phyloP scores from a whole-genome alignment of 2,113 vertebrate species.

The Paramormyrops kingsleyae region DNA sequence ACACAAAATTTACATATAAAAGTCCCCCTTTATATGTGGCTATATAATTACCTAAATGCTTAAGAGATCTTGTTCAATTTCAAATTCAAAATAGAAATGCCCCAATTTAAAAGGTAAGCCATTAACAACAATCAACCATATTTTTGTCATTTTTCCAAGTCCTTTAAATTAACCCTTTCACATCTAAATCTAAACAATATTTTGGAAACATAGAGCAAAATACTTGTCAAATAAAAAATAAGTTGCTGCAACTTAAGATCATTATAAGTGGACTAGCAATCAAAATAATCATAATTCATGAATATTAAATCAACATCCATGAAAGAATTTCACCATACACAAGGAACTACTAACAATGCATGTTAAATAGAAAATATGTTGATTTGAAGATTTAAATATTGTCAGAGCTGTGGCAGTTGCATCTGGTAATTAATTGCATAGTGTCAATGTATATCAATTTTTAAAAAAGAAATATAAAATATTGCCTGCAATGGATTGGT shows the following conservation, averaged over 20 bases:
- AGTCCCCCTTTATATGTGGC: background rate
- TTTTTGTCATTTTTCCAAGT: background rate
- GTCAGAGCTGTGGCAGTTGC: background rate
- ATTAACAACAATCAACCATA: background rate
- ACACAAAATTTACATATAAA: background rate
- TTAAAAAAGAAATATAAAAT: background rate
- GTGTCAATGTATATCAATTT: background rate
- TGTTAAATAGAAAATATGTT: background rate
- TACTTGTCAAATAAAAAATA: background rate
- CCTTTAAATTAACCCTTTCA: background rate
- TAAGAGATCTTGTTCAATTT: background rate
- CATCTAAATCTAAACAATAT: background rate
- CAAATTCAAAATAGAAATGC: background rate
- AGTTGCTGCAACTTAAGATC: background rate
- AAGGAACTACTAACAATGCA: background rate
- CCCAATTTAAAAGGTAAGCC: background rate
- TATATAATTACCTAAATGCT: background rate
- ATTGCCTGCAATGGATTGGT: background rate
- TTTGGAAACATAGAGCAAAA: background rate
- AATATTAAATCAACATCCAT: background rate
- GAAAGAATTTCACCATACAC: background rate
- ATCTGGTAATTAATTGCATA: background rate
- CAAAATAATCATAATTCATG: background rate
- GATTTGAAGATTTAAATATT: background rate
- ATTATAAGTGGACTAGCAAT: background rate